phyloP scores from a whole-genome alignment of 2,797 vertebrate genomes.

The Lophius americanus region DNA sequence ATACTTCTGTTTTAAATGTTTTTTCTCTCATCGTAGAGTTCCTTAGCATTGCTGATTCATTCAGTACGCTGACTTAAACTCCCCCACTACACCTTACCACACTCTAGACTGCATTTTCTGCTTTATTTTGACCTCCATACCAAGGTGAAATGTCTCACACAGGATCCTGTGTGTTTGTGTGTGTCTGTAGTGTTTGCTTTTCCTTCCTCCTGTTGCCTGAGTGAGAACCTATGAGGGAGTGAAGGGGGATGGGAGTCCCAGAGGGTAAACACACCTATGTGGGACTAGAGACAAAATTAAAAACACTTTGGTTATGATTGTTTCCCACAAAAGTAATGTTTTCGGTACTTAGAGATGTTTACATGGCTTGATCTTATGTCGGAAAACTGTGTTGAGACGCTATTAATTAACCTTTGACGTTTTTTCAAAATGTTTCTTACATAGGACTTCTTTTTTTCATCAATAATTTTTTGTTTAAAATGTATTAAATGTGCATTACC shows the following conservation, averaged over 20 bases:
- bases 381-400: not conserved
- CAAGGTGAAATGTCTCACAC: conserved; percentile 70
- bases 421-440: too few relatives aligned
- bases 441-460: too few relatives aligned
- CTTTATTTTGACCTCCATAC: conserved; percentile 47
- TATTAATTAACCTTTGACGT: too few relatives aligned
- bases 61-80: conserved; percentile 12
- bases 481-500: too few relatives aligned
- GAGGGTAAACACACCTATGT: conserved; percentile 45
- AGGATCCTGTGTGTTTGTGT: conserved; percentile 42
- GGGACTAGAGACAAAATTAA: conserved; percentile 29
- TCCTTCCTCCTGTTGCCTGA: conserved; percentile 61
- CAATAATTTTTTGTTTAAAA: too few relatives aligned
- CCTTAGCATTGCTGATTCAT: conserved; percentile 54
- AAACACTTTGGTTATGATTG: conserved; percentile 7
- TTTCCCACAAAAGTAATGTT: conserved; percentile 7
- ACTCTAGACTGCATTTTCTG: conserved; percentile 8
- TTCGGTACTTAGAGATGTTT: not conserved
- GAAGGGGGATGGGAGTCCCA: conserved; percentile 41
- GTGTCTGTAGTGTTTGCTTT: conserved; percentile 63
- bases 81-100: conserved; percentile 18
- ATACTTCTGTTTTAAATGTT: conserved; percentile 3
- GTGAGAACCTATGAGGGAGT: conserved; percentile 55
- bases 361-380: not conserved
- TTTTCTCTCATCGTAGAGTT: not conserved